These are phyloP conservation scores for Ichneumon xanthorius DNA, from an alignment of 2,888 invertebrate species.

Conservation along the genomic window DNA sequence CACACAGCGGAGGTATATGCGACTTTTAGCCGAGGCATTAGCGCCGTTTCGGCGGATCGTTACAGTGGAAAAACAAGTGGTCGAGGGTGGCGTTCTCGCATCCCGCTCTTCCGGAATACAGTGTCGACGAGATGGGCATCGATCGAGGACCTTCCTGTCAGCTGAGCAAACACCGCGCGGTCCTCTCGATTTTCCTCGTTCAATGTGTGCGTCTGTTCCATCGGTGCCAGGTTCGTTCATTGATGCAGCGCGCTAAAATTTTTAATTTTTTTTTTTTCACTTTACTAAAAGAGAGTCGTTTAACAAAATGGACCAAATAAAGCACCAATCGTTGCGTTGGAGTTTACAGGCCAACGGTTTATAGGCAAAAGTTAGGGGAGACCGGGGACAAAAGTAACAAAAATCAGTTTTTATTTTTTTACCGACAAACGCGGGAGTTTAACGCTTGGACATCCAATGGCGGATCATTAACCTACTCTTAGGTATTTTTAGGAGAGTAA, in stretches of 20 bases:
- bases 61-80: conserved; percentile 46
- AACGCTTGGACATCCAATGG: too few species aligned
- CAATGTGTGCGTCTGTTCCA: background rate
- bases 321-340: too few species aligned
- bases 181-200: background rate
- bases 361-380: too few species aligned
- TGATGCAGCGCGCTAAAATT: background rate
- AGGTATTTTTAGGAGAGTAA: too few species aligned
- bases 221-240: background rate
- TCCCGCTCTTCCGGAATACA: background rate
- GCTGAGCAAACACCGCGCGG: conserved; percentile 1
- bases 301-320: too few species aligned
- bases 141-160: background rate
- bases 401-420: too few species aligned
- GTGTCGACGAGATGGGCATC: conserved; percentile 1
- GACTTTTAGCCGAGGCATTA: conserved; percentile 63
- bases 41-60: conserved; percentile 50
- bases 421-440: too few species aligned
- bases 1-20: conserved; percentile 25
- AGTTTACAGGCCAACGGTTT: too few species aligned
- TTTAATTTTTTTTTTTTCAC: too few species aligned
- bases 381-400: too few species aligned
- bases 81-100: conserved; percentile 1
- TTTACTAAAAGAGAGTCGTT: too few species aligned
- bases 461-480: too few species aligned